A percentile compares a stretch with the other conserved stretches of the same genome.
Evolutionary conservation across 1,140 invertebrate genomes (phyloP).

Genomic region (Heliconius hewitsoni): DNA sequence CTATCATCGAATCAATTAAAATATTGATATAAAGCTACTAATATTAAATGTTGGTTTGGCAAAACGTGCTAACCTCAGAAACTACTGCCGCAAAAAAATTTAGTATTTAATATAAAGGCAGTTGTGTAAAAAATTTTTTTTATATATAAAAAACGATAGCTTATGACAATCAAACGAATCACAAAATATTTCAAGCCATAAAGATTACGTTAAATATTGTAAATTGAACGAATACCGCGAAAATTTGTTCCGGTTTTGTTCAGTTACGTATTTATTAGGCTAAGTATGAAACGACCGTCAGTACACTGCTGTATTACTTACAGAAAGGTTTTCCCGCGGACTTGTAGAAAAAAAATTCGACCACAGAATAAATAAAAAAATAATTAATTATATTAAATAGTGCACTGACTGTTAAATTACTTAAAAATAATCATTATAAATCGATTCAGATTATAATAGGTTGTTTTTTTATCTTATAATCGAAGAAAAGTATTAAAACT

Average conservation of each 20-base stretch:
- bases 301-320: constrained; percentile 40
- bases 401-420: background rate
- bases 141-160: background rate
- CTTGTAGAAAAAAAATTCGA: background rate
- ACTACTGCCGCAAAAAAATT: no score
- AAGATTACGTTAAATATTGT: background rate
- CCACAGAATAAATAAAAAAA: background rate
- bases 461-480: background rate
- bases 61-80: no score
- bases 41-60: no score
- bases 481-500: background rate
- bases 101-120: no score
- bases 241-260: constrained; percentile 38
- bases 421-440: background rate
- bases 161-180: background rate
- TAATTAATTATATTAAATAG: background rate
- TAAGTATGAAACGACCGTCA: constrained; percentile 37
- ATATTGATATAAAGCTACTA: no score
- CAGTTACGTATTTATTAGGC: constrained; percentile 46
- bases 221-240: constrained; percentile 18
- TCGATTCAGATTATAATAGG: background rate
- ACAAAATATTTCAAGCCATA: background rate
- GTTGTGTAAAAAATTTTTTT: no score
- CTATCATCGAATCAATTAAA: no score
- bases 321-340: constrained; percentile 38